phyloP scores from a whole-genome alignment of 2,888 invertebrate species.

The Podabrus alpinus region DNA sequence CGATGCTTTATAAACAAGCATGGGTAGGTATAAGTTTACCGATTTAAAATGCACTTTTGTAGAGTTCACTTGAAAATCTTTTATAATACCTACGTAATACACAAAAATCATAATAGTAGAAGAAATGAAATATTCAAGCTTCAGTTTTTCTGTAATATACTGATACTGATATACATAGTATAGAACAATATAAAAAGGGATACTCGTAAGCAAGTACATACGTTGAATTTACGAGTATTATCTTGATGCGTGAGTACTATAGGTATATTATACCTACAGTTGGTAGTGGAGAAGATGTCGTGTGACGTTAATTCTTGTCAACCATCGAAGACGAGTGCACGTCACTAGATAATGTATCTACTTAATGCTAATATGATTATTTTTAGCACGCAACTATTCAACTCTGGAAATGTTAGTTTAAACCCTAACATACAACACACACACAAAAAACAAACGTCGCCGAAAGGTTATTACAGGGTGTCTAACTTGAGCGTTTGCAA shows the following conservation, averaged over 20 bases:
- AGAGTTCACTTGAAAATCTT: background rate
- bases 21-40: background rate
- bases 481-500: slow-evolving; percentile 5
- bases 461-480: slow-evolving; percentile 11
- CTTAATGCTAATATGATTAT: slow-evolving; percentile 20
- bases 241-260: background rate
- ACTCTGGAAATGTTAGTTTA: background rate
- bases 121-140: background rate
- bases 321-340: slow-evolving; percentile 19
- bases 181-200: too few species aligned
- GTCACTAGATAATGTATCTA: slow-evolving; percentile 12
- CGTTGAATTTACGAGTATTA: background rate
- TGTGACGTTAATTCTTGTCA: slow-evolving; percentile 21
- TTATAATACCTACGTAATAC: background rate
- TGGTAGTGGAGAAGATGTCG: slow-evolving; percentile 22
- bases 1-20: background rate
- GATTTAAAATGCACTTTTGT: background rate
- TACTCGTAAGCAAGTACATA: background rate
- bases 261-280: background rate
- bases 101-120: background rate
- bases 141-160: background rate
- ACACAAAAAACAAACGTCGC: slow-evolving; percentile 6
- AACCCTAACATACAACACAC: background rate
- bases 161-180: background rate
- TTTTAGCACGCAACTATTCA: slow-evolving; percentile 18